phyloP scores from a whole-genome alignment of 2,113 vertebrate species.

The Serilophus lunatus region DNA sequence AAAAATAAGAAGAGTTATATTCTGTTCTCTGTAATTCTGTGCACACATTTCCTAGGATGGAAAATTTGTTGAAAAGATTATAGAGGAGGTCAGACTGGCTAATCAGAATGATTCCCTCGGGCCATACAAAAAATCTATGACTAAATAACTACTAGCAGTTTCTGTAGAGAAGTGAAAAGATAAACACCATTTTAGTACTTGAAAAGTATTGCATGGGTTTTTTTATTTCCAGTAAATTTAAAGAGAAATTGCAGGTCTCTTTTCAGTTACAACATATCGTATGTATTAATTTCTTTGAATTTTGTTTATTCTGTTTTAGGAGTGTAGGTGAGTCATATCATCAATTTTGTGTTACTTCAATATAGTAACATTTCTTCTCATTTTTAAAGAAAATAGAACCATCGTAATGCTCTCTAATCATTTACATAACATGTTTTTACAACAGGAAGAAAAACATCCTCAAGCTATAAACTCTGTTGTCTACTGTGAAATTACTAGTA shows the following conservation, averaged over 20 bases:
- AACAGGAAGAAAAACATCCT: conserved; percentile 49
- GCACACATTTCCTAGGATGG: background rate
- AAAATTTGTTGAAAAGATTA: conserved; percentile 7
- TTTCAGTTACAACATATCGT: background rate
- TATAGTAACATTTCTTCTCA: conserved; percentile 43
- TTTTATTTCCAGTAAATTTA: conserved; percentile 41
- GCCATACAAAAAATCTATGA: background rate
- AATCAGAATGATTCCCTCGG: background rate
- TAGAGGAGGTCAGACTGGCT: background rate
- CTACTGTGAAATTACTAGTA: conserved; percentile 47
- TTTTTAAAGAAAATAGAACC: conserved; percentile 56
- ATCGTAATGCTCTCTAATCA: conserved; percentile 31
- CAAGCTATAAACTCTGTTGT: conserved; percentile 60
- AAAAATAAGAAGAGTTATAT: background rate
- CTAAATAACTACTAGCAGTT: background rate
- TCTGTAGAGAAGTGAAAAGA: conserved; percentile 32
- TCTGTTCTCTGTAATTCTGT: background rate
- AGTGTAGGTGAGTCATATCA: conserved; percentile 43
- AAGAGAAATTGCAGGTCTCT: background rate
- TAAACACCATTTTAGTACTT: conserved; percentile 53
- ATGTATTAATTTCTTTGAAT: conserved; percentile 50
- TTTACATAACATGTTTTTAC: conserved; percentile 41
- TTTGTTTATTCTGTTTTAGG: conserved; percentile 34
- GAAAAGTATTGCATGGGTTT: background rate
- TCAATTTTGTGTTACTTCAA: conserved; percentile 52